These are phyloP conservation scores for Ceratitis capitata DNA, from an alignment of 1,140 invertebrate species.

Conservation along the genomic window DNA sequence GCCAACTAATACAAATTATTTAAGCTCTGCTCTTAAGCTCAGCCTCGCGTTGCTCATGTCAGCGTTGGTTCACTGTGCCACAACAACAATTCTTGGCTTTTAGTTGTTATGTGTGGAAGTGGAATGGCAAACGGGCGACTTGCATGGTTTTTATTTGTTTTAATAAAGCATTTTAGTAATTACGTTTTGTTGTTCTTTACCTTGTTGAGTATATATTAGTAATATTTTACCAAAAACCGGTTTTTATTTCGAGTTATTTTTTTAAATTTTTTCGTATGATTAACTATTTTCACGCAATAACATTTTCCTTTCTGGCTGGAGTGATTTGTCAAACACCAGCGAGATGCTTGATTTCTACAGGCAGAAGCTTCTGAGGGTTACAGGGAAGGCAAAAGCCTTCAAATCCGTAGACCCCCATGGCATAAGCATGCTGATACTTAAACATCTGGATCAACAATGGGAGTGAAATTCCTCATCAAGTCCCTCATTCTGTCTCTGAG, in stretches of 20 bases:
- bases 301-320: background rate
- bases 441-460: too few relatives aligned
- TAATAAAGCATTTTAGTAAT: background rate
- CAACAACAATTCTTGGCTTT: background rate
- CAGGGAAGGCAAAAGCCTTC: too few relatives aligned
- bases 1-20: background rate
- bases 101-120: background rate
- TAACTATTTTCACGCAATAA: background rate
- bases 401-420: too few relatives aligned
- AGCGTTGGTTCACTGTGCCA: background rate
- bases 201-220: background rate
- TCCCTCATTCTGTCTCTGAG: too few relatives aligned
- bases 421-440: too few relatives aligned
- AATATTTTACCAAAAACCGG: background rate
- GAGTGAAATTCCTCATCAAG: too few relatives aligned
- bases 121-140: slow-evolving; percentile 13
- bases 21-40: background rate
- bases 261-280: background rate
- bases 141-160: background rate
- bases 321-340: too few relatives aligned
- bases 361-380: too few relatives aligned
- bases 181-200: background rate
- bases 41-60: background rate
- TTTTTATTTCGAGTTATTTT: background rate
- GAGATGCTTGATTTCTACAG: too few relatives aligned